Conservation (phyloP, 2,113 vertebrate species). For the Periophthalmus modestus region DNA sequence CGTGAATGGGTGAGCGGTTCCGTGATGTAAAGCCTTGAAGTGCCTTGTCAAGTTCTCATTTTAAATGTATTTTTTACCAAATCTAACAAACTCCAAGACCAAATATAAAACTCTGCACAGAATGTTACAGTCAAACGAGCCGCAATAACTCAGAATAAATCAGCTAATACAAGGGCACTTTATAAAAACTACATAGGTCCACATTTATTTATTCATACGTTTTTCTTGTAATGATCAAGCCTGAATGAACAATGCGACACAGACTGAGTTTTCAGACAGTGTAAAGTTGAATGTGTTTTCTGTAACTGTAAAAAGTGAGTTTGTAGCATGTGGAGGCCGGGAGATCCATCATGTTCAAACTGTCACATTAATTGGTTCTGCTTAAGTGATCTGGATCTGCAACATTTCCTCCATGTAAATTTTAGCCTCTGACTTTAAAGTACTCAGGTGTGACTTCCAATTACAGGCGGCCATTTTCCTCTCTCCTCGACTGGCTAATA, state of each 20-base stretch:
- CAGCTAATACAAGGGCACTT: background rate
- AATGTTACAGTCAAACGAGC: background rate
- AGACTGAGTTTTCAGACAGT: constrained; percentile 8
- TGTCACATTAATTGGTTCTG: constrained; percentile 79
- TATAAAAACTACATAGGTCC: background rate
- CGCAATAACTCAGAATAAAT: constrained; percentile 6
- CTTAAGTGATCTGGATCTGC: constrained; percentile 72
- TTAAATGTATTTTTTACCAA: no score
- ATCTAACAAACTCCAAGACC: no score
- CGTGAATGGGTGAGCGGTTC: no score
- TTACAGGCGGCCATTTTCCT: constrained; percentile 51
- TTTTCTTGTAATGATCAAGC: background rate
- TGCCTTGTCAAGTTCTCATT: no score
- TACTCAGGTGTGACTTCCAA: constrained; percentile 73
- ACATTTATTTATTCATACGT: background rate
- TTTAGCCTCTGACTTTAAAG: constrained; percentile 64
- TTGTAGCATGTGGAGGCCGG: constrained; percentile 38
- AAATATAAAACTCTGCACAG: background rate
- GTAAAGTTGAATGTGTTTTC: constrained; percentile 29
- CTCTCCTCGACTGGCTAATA: constrained; percentile 32
- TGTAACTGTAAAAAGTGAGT: constrained; percentile 37
- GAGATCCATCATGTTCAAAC: constrained; percentile 74
- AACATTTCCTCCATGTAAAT: constrained; percentile 69
- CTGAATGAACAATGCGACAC: background rate
- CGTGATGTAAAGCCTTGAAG: no score